A percentile compares a stretch with the other conserved stretches of the same genome.
Conservation (phyloP, 2,888 invertebrate species). For the Mechanitis mazaeus region DNA sequence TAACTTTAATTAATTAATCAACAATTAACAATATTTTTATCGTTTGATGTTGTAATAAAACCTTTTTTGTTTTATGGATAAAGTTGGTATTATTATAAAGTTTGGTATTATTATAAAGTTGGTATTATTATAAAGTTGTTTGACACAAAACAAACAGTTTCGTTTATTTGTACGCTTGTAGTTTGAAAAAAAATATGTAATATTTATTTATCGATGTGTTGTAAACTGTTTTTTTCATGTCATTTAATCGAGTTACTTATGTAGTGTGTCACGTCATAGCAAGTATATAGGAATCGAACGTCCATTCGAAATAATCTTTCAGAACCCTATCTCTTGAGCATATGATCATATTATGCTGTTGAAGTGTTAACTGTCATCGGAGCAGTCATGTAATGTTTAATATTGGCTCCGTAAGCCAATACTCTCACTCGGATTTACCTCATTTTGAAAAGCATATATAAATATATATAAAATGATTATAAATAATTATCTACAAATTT, state of each 20-base stretch:
- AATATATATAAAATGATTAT: constrained; percentile 5
- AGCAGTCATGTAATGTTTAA: background rate
- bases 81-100: background rate
- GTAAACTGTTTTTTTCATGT: no score
- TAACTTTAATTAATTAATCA: constrained; percentile 48
- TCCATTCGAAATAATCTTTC: no score
- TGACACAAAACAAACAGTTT: no score
- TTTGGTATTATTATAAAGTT: no score
- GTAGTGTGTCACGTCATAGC: no score
- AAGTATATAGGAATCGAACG: no score
- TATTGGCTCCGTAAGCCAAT: constrained; percentile 17
- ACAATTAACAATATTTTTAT: constrained; percentile 55
- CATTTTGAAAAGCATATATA: constrained; percentile 11
- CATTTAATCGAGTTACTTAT: no score
- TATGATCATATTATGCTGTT: no score
- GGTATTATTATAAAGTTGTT: background rate
- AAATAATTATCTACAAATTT: background rate
- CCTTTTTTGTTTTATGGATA: constrained; percentile 9
- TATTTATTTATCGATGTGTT: no score
- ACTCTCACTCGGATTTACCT: constrained; percentile 30
- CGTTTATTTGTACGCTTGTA: no score
- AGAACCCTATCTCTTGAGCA: no score
- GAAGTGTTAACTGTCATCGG: background rate
- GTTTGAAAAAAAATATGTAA: no score
- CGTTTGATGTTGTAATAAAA: constrained; percentile 19